Base-by-base conservation (phyloP, 2,113 vertebrate genomes). In the Kryptolebias marmoratus region DNA sequence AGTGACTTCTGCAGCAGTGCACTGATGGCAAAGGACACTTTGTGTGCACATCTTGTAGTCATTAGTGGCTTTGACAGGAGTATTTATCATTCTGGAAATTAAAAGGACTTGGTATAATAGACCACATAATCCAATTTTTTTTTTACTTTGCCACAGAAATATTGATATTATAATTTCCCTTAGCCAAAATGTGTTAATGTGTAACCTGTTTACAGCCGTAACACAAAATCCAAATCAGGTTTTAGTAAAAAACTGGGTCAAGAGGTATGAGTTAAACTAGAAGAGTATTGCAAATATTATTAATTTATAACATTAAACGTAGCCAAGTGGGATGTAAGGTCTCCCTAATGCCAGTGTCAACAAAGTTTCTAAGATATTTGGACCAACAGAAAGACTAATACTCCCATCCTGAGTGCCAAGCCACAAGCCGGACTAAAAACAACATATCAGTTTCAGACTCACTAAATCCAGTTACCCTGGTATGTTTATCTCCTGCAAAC, bases 401-500 rank as follows among this genome's bases (percentile, higher is more conserved):
- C 64, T 71, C 22, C 56, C n/a, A 55, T 71, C 58, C 27, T 12
- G 31, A 47, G 45, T 32, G 27, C 64, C 68, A 71, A 79, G 14
- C 58, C n/a, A 11, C 49, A 7, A 39, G 30, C 44, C 3, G 53
- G 52, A 64, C 57, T 79, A 27, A 64, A 85, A 75, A 85, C 73
- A 79, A 75, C 64, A 56, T 53, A 28, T 77, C 56, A 73, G 48
- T 65, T 45, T 64, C 53, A 79, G 62, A 64, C 12, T 62, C 71
- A 64, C 62, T 39, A 60, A 84, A 45, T 66, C 45, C 32, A 45
- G 63, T 52, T 67, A 63, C 52, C 49, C 60, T 52, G 77, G 74
- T 73, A 65, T 86, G 71, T 89, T 89, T 82, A 87, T 88, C 85
- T 85, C 75, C 83, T 79, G 85, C 79, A 68, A 77, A 72, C 71